Conservation (phyloP, 64 coral and sea anemone species). For the Actinia equina region DNA sequence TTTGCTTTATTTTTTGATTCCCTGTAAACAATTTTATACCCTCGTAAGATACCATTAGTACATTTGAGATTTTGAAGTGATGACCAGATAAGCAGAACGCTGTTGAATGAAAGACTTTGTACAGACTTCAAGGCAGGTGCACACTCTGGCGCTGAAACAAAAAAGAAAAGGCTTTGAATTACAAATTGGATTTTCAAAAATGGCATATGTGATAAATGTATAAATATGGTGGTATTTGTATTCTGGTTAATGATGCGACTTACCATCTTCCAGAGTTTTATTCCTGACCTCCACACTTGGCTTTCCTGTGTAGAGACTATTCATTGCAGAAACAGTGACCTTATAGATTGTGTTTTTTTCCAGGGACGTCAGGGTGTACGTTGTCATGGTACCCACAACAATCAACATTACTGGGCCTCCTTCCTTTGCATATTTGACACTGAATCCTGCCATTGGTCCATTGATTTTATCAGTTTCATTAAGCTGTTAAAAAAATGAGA, state of each 20-base stretch:
- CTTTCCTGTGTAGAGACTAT: neutral
- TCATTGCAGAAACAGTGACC: neutral
- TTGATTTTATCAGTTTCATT: neutral
- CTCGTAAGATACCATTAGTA: neutral
- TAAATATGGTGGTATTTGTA: neutral
- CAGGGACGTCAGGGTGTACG: neutral
- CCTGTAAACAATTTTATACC: constrained; percentile 7
- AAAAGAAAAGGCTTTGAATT: neutral
- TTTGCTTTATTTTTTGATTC: neutral
- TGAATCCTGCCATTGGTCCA: neutral
- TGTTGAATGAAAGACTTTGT: neutral
- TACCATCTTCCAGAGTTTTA: constrained; percentile 11
- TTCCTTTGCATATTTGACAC: neutral
- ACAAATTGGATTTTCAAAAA: neutral
- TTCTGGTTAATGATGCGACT: neutral
- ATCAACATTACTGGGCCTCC: neutral
- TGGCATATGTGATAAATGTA: too few relatives aligned
- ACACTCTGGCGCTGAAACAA: neutral
- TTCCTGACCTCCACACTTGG: neutral
- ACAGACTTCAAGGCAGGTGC: neutral
- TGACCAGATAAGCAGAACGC: neutral
- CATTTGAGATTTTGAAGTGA: neutral
- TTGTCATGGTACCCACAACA: neutral
- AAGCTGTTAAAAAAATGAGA: neutral
- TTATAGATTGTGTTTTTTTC: neutral